These are phyloP conservation scores for Leptinotarsa rubiginosa DNA, from an alignment of 2,888 invertebrate species.

Conservation along the genomic window DNA sequence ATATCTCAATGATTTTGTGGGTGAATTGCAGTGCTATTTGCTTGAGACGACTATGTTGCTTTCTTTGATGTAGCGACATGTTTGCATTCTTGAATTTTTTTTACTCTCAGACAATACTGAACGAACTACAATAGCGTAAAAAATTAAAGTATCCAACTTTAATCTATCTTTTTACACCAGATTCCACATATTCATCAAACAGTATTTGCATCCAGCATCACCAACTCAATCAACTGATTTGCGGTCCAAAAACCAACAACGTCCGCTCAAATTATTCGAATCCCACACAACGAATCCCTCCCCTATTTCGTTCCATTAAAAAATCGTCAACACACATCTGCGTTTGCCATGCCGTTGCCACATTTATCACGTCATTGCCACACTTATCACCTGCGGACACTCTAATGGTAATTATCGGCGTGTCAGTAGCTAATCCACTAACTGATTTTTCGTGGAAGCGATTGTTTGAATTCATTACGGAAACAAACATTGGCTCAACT, in stretches of 20 bases:
- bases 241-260: conserved; percentile 2
- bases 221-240: neutral
- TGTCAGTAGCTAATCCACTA: conserved; percentile 12
- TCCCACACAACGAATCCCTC: neutral
- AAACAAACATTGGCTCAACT: conserved; percentile 1
- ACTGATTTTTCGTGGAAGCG: neutral
- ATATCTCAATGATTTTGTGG: too few species aligned
- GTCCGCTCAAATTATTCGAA: neutral
- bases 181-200: neutral
- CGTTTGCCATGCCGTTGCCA: neutral
- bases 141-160: too few species aligned
- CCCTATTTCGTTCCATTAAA: neutral
- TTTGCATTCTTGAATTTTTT: too few species aligned
- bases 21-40: too few species aligned
- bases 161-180: too few species aligned
- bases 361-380: conserved; percentile 4
- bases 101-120: too few species aligned
- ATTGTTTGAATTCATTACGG: conserved; percentile 7
- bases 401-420: conserved; percentile 9
- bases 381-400: conserved; percentile 1
- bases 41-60: too few species aligned
- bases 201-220: neutral
- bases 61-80: too few species aligned
- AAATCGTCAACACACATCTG: conserved; percentile 10
- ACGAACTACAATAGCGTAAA: too few species aligned